Conservation (phyloP, 2,888 invertebrate genomes). For the Perithous albicinctus region DNA sequence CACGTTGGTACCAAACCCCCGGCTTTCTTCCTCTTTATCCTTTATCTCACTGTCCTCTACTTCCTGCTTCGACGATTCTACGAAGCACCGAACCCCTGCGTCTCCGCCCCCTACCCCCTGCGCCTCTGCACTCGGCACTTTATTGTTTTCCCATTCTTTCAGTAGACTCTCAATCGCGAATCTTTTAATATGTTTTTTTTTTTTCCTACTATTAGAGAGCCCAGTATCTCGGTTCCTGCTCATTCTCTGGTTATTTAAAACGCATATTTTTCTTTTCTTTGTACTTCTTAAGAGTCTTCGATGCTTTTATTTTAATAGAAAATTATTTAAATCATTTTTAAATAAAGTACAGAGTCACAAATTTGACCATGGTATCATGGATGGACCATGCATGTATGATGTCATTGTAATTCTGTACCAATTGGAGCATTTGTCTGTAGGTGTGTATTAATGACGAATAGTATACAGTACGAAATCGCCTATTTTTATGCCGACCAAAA, state of each 20-base stretch:
- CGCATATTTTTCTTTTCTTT: background rate
- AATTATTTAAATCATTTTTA: too few relatives aligned
- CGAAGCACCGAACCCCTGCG: constrained; percentile 5
- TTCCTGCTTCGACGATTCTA: constrained; percentile 26
- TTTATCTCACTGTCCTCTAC: constrained; percentile 11
- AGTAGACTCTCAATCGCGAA: constrained; percentile 28
- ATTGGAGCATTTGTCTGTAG: too few relatives aligned
- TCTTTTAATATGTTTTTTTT: background rate
- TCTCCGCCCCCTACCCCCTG: background rate
- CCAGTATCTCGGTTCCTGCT: background rate
- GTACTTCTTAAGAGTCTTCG: too few relatives aligned
- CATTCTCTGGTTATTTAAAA: constrained; percentile 1
- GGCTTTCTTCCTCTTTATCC: constrained; percentile 23
- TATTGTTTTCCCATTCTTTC: constrained; percentile 50
- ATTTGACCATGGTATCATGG: too few relatives aligned
- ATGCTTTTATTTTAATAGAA: too few relatives aligned
- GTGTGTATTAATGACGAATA: too few relatives aligned
- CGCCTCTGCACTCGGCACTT: constrained; percentile 38
- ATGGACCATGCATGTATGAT: too few relatives aligned
- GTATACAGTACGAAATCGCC: too few relatives aligned
- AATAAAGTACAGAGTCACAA: too few relatives aligned
- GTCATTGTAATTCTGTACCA: too few relatives aligned
- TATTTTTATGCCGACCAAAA: too few relatives aligned
- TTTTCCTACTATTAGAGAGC: background rate
- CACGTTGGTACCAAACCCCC: constrained; percentile 35